Conservation (phyloP, 2,888 invertebrate genomes). For the Neocrepidodera transversa region DNA sequence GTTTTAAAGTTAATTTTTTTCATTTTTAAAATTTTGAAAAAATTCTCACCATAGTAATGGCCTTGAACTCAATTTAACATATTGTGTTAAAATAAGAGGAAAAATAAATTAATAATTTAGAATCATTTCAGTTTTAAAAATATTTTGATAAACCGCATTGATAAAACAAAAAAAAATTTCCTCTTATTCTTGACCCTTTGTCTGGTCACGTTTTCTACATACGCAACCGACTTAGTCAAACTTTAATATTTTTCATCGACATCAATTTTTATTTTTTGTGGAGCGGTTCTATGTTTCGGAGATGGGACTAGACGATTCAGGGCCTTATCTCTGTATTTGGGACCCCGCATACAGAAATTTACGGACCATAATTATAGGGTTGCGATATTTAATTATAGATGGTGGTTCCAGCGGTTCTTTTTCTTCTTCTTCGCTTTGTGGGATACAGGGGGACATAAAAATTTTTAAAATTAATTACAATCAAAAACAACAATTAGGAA, state of each 20-base stretch:
- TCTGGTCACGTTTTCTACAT: conserved; percentile 7
- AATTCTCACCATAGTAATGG: too few species aligned
- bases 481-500: too few species aligned
- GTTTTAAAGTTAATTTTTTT: too few species aligned
- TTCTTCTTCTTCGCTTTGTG: conserved; percentile 34
- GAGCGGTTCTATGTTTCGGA: conserved; percentile 52
- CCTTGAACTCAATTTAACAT: too few species aligned
- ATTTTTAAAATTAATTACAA: too few species aligned
- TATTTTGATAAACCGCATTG: too few species aligned
- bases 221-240: conserved; percentile 27
- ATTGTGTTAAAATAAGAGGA: too few species aligned
- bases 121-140: too few species aligned
- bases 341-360: conserved; percentile 72
- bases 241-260: conserved; percentile 26
- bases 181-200: conserved; percentile 3
- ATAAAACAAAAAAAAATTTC: background rate
- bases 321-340: conserved; percentile 61
- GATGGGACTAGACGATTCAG: conserved; percentile 61
- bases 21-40: too few species aligned
- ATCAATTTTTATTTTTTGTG: conserved; percentile 51
- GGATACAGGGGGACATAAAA: conserved; percentile 11
- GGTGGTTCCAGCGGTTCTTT: conserved; percentile 52
- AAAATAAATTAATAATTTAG: too few species aligned
- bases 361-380: conserved; percentile 87
- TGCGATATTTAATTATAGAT: conserved; percentile 81